Base-by-base conservation (phyloP, 2,888 invertebrate species). In the Drosophila tanythrix region DNA sequence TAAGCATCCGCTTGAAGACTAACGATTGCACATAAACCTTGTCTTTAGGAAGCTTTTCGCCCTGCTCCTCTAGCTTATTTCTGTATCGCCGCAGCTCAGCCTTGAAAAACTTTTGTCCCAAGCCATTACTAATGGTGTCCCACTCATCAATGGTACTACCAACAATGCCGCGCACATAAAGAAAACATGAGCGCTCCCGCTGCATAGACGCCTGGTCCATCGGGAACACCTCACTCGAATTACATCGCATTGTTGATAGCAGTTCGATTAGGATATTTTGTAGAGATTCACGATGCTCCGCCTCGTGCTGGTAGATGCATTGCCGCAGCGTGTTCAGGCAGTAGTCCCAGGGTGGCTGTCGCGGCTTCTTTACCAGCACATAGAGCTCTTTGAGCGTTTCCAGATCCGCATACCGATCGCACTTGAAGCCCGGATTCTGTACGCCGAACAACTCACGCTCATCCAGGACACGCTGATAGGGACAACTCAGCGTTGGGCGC, bases 161-260 rank as follows among this genome's bases (percentile, higher is more conserved):
- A 31, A 91, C 65, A 11, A 83, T 75, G 15, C 91, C 91, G 0
- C 83, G 80, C n/a, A 91, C 89, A 70, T 83, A 90, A 1, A 91
- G 60, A 5, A 81, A 77, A 11, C 90, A 69, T 1, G 81, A 48
- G 0, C 81, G 88, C 15, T 85, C 63, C 50, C 72, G 83, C 46
- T 89, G 81, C 5, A 65, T 38, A 48, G 71, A 77, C 0, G 73
- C 48, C 1, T 73, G 63, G 4, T 70, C 15, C 15, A 69, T 75
- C 3, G 31, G 15, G 7, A 81, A 78, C 1, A 70, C 27, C 2
- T 83, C 81, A 7, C 55, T 18, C 0, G 62, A n/a, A 25, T 62
- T 65, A 46, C 79, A 78, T 10, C 76, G 63, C 80, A 87, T 76
- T 1, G 80, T 73, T 3, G 66, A 57, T 0, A 87, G 48, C 6